Evolutionary conservation across 2,113 vertebrate species (phyloP), one percentile per base, ranked within the genome.

Genomic region (Pionites leucogaster): DNA sequence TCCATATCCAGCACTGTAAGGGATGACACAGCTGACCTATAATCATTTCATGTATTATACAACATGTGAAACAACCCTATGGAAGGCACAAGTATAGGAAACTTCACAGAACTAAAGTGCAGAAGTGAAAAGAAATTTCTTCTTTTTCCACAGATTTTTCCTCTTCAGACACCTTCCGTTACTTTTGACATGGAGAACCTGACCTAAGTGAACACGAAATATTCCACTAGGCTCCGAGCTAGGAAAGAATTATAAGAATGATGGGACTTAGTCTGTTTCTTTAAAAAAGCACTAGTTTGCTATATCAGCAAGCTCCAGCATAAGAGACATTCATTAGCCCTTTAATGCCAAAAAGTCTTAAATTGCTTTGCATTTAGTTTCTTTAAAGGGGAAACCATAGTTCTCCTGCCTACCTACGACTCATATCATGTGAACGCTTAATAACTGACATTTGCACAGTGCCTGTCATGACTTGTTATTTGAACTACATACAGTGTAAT

Each of bases 361-460:
- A 13, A 72, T 29, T 25, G 23, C 31, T 64, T 86, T 59, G 42
- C 18, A 22, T 59, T 47, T 17, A 31, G 13, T 31, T 96, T 68
- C 47, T 83, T 83, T 70, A 25, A 28, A 70, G 33, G 22, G 13
- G 71, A 92, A n/a, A 53, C 15, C 8, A 71, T 1, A 63, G 41
- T 9, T 59, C n/a, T 75, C 13, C 52, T 68, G 39, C 41, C 31
- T 1, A 1, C 27, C 59, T 62, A 67, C 0, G 3, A 52, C 35
- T 86, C 47, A 53, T 25, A 14, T 29, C 9, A 79, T 37, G 47
- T 44, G 33, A 75, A 90, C 31, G 13, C 31, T 44, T 39, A 57
- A 41, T 13, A 81, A 80, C 4, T 42, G 49, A 63, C 13, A 76
- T 55, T 60, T 76, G 28, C 35, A 52, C 18, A 63, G 42, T 41